Conservation (phyloP, 2,888 invertebrate species). For the Drosophila diplacantha region DNA sequence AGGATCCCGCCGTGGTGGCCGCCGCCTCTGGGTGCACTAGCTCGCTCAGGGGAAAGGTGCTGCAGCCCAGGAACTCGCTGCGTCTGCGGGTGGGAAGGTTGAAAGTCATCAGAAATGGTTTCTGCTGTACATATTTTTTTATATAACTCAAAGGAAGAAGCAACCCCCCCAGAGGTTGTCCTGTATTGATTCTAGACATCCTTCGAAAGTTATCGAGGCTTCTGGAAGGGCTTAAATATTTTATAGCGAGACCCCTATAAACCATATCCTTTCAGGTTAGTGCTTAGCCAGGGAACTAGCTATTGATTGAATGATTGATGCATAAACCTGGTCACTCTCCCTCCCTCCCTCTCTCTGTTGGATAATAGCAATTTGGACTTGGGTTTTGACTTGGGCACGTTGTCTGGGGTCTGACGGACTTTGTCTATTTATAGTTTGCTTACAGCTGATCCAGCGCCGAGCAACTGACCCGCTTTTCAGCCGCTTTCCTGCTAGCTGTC, state of each 20-base stretch:
- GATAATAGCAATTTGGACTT: constrained; percentile 10
- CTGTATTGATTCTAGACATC: neutral
- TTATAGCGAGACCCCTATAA: neutral
- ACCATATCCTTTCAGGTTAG: neutral
- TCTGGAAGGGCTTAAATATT: neutral
- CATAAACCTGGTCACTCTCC: neutral
- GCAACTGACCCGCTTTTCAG: constrained; percentile 4
- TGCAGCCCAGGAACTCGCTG: constrained; percentile 96
- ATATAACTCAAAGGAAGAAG: neutral
- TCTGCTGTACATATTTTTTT: neutral
- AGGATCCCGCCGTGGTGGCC: constrained; percentile 81
- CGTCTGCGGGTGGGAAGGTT: constrained; percentile 82
- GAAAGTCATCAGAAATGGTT: neutral
- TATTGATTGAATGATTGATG: neutral
- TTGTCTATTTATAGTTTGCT: constrained; percentile 51
- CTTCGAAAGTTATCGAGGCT: neutral
- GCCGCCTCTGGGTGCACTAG: constrained; percentile 82
- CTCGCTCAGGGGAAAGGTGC: constrained; percentile 92
- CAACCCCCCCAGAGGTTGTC: neutral
- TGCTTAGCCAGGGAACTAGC: neutral
- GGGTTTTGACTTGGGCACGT: constrained; percentile 45
- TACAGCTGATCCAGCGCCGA: constrained; percentile 5
- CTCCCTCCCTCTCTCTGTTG: neutral
- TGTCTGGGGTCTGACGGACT: constrained; percentile 31
- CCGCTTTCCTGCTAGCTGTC: neutral